Percentiles rank a stretch among this genome's conserved stretches.
Evolutionary conservation across 2,113 vertebrate genomes (phyloP).

Genomic region (Corythaeola cristata): DNA sequence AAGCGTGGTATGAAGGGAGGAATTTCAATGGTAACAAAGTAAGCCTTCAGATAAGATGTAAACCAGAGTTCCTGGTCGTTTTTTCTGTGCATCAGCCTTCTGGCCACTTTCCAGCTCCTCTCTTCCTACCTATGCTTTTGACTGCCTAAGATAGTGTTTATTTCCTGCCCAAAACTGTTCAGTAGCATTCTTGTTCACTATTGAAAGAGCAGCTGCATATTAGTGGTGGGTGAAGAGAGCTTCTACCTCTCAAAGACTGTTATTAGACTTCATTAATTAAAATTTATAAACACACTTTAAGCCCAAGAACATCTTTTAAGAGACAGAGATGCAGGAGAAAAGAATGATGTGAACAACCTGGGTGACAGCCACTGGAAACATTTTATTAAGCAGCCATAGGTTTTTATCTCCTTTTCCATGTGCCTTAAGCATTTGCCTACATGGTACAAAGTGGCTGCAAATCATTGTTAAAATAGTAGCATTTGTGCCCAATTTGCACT

Average conservation of each 20-base stretch:
- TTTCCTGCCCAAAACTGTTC: background rate
- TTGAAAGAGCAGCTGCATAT: background rate
- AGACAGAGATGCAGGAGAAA: background rate
- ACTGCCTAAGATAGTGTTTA: background rate
- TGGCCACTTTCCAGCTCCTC: constrained; percentile 29
- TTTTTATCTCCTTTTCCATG: background rate
- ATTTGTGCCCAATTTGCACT: background rate
- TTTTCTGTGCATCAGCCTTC: background rate
- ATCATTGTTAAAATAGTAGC: background rate
- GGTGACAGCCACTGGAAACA: background rate
- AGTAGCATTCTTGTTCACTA: background rate
- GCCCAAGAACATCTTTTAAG: background rate
- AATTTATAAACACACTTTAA: background rate
- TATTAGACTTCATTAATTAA: background rate
- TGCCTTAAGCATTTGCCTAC: background rate
- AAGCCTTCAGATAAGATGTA: constrained; percentile 29
- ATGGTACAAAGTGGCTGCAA: background rate
- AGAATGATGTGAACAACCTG: background rate
- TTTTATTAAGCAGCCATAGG: background rate
- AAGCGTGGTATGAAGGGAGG: constrained; percentile 16
- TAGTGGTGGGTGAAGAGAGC: background rate
- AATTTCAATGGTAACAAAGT: background rate
- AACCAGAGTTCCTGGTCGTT: constrained; percentile 20
- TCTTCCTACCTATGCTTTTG: background rate
- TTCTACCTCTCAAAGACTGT: background rate